These are phyloP conservation scores for Epirrhoe tristata DNA, from an alignment of 2,888 invertebrate genomes.

Conservation along the genomic window DNA sequence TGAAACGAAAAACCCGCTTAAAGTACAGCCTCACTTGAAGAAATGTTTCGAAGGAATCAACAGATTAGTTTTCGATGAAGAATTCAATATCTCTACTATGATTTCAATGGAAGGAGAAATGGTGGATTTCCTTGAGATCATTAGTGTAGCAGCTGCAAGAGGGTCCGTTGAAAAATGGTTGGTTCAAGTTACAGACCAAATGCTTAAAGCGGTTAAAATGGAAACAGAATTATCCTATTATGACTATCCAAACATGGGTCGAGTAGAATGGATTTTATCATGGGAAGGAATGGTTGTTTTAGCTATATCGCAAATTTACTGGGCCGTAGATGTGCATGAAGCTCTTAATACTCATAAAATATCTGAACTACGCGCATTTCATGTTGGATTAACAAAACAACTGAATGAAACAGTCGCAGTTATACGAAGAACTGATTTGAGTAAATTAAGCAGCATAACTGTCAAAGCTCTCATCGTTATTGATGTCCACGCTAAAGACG, in stretches of 20 bases:
- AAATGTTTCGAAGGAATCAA: constrained; percentile 96
- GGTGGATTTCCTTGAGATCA: constrained; percentile 85
- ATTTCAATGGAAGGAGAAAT: constrained; percentile 91
- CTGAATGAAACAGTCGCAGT: constrained; percentile 90
- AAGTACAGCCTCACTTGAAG: constrained; percentile 94
- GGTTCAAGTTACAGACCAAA: constrained; percentile 92
- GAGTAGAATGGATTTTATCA: constrained; percentile 89
- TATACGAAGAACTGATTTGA: constrained; percentile 89
- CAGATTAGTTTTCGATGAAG: constrained; percentile 89
- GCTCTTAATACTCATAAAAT: constrained; percentile 86
- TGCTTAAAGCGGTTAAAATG: constrained; percentile 89
- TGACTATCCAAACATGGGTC: constrained; percentile 84
- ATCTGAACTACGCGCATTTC: constrained; percentile 84
- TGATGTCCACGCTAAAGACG: constrained; percentile 94
- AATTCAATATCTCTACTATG: constrained; percentile 91
- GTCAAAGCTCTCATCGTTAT: constrained; percentile 93
- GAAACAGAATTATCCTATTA: constrained; percentile 88
- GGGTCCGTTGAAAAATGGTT: constrained; percentile 96
- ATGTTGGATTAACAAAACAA: constrained; percentile 85
- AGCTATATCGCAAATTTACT: constrained; percentile 92
- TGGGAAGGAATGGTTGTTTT: constrained; percentile 95
- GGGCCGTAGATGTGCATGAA: constrained; percentile 92
- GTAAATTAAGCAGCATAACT: constrained; percentile 90
- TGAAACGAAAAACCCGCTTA: constrained; percentile 93
- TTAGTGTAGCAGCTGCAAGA: constrained; percentile 89